Evolutionary conservation across 2,888 invertebrate genomes (phyloP), one percentile per base, ranked within the genome.

Genomic region (Rugalucina vietnamica): DNA sequence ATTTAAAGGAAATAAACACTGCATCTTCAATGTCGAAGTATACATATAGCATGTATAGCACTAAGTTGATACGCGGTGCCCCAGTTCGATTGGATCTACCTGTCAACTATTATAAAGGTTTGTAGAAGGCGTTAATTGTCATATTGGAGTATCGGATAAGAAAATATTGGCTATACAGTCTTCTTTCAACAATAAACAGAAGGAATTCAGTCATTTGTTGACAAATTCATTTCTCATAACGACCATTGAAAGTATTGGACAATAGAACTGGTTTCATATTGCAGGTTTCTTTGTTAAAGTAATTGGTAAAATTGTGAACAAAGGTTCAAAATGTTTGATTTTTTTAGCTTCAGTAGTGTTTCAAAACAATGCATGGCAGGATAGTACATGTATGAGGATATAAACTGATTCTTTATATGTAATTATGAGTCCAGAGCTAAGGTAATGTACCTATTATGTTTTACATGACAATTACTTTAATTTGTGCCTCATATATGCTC

Each of bases 41-140:
- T 76, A 69, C 34, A 34, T 65, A 34, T 65, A 65, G 4, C 34
- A 65, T 80, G 60, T 73, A 76, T 10, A 82, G 73, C 43, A 69
- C 69, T 4, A 80, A 71, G 74, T 39, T 81, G 43, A 50, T 36
- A 12, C 85, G 87, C 5, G 84, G 85, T 36, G 76, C 76, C 32
- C 70, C 80, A 0, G 82, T 82, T 27, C 60, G 87, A 69, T 79
- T 85, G 83, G 87, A 87, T 82, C 50, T 87, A 50, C 65, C 65
- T 65, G 34, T 65, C 18, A 21, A 34, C 2, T 65, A 34, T 10
- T 34, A n/a, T 34, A 24, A 21, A 32, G 65, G 60, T 60, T 60
- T 4, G 60, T 60, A 60, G 29, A 60, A 54, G n/a, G 4, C 10
- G 43, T 12, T 18, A 43, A 43, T 43, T 18, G 18, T 43, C 18